Evolutionary conservation across 2,113 vertebrate genomes (phyloP), one percentile per base, ranked within the genome.

Genomic region (Pantherophis guttatus): DNA sequence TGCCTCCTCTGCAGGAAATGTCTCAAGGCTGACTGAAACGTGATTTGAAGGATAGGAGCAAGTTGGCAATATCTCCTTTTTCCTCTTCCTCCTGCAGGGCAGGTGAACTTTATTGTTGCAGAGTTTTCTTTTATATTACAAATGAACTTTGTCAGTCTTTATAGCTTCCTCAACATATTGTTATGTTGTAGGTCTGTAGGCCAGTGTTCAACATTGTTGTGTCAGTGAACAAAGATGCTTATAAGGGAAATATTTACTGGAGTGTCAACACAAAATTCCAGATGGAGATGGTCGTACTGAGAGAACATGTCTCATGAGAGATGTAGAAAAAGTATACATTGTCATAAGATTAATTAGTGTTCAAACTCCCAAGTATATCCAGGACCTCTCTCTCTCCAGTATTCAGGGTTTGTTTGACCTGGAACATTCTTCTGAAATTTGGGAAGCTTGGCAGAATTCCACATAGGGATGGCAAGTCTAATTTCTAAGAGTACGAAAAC

Each of bases 401-500:
- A n/a, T 29, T 62, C 52, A 10, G 19, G 33, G 9, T 26, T 75
- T 55, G 29, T 70, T 92, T 48, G 29, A 3, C 59, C 13, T 54
- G 8, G 26, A 15, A n/a, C 15, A 26, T 55, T 55, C 52, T 15
- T 62, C 50, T 50, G 24, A 55, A 85, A 85, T 52, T n/a, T 48
- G 94, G 94, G 44, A 54, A 95, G n/a, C 62, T 94, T 94, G 91
- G 92, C 95, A 93, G 58, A 94, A 96, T 91, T 93, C 92, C 93
- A 54, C 90, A 55, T 90, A 17, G 90, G 57, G 90, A 94, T 3
- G 92, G 87, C 29, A 39, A 88, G 21, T n/a, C 58, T 62, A 94
- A 95, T 95, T 96, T 95, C 94, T 87, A 96, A 90, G 57, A 86
- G 15, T 96, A 93, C 91, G 6, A 94, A 95, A 95, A 93, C 92